phyloP scores from a whole-genome alignment of 2,888 invertebrate species.

The Pycnomerus fuliginosus region DNA sequence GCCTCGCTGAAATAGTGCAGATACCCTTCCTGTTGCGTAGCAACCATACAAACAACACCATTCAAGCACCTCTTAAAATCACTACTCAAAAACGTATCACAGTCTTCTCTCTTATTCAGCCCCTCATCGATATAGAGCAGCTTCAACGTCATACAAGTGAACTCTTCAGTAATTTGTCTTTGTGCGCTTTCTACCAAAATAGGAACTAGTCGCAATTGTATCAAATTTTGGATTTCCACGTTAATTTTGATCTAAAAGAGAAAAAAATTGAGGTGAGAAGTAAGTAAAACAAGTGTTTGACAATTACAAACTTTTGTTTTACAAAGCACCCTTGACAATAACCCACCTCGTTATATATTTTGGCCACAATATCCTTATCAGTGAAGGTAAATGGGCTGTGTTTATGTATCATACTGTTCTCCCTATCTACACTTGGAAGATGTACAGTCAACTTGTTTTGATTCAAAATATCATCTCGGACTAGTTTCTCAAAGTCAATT shows the following conservation, averaged over 20 bases:
- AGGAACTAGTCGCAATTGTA: constrained; percentile 54
- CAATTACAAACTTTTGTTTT: no score
- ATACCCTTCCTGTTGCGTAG: constrained; percentile 69
- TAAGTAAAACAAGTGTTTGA: no score
- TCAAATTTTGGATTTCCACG: constrained; percentile 52
- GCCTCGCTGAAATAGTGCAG: constrained; percentile 66
- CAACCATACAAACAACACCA: constrained; percentile 64
- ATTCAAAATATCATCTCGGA: constrained; percentile 41
- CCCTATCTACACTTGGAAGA: constrained; percentile 49
- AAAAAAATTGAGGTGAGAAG: no score
- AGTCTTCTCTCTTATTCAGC: constrained; percentile 28
- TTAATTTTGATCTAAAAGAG: no score
- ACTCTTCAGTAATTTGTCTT: constrained; percentile 54
- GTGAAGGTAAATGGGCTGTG: constrained; percentile 52
- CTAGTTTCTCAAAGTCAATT: constrained; percentile 46
- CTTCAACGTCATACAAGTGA: constrained; percentile 55
- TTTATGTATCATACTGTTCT: constrained; percentile 50
- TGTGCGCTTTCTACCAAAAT: constrained; percentile 48
- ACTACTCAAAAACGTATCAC: constrained; percentile 52
- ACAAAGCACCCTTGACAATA: constrained; percentile 37
- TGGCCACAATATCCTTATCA: constrained; percentile 53
- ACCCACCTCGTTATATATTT: no score
- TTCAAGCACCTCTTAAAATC: constrained; percentile 58
- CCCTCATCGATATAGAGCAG: constrained; percentile 52
- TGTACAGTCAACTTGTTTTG: constrained; percentile 48